A percentile compares a stretch with the other conserved stretches of the same genome.
These are phyloP conservation scores for Apamea epomidion DNA, from an alignment of 2,888 invertebrate species.

Conservation along the genomic window DNA sequence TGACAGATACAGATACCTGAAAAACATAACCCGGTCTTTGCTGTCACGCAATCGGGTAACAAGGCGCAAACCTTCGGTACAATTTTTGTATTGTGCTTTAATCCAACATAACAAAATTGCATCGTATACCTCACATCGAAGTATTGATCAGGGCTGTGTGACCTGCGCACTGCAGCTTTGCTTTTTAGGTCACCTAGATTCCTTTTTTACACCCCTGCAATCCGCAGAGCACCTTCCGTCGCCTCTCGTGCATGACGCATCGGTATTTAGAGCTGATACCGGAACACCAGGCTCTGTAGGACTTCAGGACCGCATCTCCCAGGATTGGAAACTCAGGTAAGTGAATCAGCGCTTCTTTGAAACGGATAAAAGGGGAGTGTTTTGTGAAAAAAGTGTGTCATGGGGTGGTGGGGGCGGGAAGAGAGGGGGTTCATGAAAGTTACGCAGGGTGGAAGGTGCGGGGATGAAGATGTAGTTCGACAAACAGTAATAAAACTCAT, in stretches of 20 bases:
- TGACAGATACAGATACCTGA: neutral
- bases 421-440: neutral
- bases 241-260: neutral
- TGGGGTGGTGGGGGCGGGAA: neutral
- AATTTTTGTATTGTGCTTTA: too few species aligned
- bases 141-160: neutral
- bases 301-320: neutral
- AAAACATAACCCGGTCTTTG: neutral
- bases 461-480: neutral
- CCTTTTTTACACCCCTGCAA: neutral
- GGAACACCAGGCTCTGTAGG: neutral
- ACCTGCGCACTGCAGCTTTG: conserved; percentile 3
- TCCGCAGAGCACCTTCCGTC: neutral
- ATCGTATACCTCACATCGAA: neutral
- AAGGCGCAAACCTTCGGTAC: neutral
- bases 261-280: neutral
- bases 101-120: neutral
- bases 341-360: neutral
- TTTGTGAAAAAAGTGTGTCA: neutral
- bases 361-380: neutral
- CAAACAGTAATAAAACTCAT: too few species aligned
- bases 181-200: neutral
- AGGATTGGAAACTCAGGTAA: neutral
- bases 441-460: too few species aligned
- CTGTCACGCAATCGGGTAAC: neutral